phyloP scores from a whole-genome alignment of 2,797 vertebrate genomes.

The Loriculus beryllinus region DNA sequence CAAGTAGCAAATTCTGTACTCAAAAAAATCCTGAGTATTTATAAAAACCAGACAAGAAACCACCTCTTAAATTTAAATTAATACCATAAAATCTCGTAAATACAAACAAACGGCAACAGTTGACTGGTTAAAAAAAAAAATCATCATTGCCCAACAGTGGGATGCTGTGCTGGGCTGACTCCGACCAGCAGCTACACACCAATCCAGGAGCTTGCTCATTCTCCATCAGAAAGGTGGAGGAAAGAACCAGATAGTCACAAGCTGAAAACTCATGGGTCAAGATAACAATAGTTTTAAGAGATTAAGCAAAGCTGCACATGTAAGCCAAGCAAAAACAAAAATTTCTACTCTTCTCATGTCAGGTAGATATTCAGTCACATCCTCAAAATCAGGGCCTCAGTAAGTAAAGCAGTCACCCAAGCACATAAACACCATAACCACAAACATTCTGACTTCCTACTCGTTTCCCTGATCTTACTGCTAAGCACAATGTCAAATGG shows the following conservation, averaged over 20 bases:
- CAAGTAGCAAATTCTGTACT: not conserved
- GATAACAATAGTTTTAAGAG: not conserved
- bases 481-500: not conserved
- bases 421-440: not conserved
- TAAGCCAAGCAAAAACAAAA: not conserved
- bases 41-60: fast-evolving
- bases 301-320: not conserved
- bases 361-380: not conserved
- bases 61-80: not conserved
- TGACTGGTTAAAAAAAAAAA: not conserved
- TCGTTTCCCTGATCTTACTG: not conserved
- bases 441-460: not conserved
- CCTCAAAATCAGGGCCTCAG: not conserved
- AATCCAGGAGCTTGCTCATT: too few species aligned
- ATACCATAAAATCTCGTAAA: not conserved
- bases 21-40: not conserved
- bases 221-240: not conserved
- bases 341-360: not conserved
- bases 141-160: not conserved
- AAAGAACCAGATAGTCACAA: not conserved
- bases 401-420: not conserved
- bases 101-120: not conserved
- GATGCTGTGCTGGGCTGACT: not conserved
- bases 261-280: not conserved
- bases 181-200: not conserved